Conservation (phyloP, 2,888 invertebrate species). For the Chironomus tentans region DNA sequence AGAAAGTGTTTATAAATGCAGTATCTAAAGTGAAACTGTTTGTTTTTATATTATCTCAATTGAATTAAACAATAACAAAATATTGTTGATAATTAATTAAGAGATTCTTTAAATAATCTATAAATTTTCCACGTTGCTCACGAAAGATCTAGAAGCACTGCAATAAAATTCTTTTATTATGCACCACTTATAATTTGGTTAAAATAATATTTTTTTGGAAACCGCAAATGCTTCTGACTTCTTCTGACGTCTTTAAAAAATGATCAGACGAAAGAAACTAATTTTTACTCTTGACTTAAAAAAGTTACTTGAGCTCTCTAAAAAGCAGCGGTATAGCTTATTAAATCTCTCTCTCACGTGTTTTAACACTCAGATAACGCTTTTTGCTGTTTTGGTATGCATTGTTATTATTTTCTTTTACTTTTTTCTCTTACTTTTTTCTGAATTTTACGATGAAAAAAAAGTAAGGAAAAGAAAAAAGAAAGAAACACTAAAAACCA, state of each 20-base stretch:
- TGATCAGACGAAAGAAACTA: slow-evolving; percentile 16
- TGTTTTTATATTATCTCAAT: background rate
- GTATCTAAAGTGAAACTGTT: background rate
- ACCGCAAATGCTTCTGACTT: background rate
- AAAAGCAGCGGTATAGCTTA: slow-evolving; percentile 8
- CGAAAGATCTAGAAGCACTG: background rate
- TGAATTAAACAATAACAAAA: background rate
- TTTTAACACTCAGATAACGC: slow-evolving; percentile 8
- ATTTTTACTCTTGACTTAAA: background rate
- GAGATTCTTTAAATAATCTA: too few species aligned
- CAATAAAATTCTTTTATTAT: background rate
- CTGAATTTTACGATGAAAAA: background rate
- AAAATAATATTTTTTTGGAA: background rate
- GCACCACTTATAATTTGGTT: background rate
- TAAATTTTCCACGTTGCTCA: too few species aligned
- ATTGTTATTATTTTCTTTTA: slow-evolving; percentile 10
- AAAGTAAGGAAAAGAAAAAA: background rate
- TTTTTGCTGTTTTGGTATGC: slow-evolving; percentile 4
- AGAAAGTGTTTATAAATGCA: background rate
- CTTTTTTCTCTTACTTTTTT: background rate
- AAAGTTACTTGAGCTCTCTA: background rate
- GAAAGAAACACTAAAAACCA: background rate
- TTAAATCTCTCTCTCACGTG: slow-evolving; percentile 12
- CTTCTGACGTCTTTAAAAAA: slow-evolving; percentile 19
- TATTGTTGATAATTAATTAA: background rate